Percentiles rank a stretch among this genome's conserved stretches.
Evolutionary conservation across 2,113 vertebrate genomes (phyloP).

Genomic region (Nothoprocta perdicaria): DNA sequence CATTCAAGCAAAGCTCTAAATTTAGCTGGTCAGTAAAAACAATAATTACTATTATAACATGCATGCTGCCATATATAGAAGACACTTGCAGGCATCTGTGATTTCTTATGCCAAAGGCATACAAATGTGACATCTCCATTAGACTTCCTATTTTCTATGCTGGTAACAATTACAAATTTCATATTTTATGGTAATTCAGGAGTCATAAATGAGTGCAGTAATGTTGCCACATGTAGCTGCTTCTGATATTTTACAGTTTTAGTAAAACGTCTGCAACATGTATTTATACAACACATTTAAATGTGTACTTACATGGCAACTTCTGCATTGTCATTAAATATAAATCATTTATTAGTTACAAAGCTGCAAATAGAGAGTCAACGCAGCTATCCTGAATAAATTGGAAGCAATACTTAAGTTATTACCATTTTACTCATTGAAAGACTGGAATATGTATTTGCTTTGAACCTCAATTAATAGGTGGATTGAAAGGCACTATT

Average conservation of each 20-base stretch:
- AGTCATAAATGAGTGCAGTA: neutral
- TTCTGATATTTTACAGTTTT: neutral
- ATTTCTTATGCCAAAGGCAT: neutral
- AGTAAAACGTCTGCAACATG: neutral
- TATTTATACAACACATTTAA: neutral
- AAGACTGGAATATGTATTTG: neutral
- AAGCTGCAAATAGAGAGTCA: neutral
- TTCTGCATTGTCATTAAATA: neutral
- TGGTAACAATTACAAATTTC: slow-evolving; percentile 19
- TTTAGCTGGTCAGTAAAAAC: slow-evolving; percentile 7
- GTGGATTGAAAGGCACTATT: neutral
- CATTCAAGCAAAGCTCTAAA: slow-evolving; percentile 19
- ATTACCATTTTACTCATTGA: neutral
- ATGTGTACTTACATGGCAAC: neutral
- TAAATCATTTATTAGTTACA: neutral
- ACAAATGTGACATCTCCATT: neutral
- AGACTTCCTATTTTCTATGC: slow-evolving; percentile 9
- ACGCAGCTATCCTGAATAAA: neutral
- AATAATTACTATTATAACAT: slow-evolving; percentile 23
- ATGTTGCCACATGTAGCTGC: neutral
- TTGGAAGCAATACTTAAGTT: neutral
- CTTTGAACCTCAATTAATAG: neutral
- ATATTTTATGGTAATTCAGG: neutral
- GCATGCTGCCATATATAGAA: neutral
- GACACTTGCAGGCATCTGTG: neutral